Base-by-base conservation (phyloP, 2,888 invertebrate genomes). In the Stegophylla sp. region DNA sequence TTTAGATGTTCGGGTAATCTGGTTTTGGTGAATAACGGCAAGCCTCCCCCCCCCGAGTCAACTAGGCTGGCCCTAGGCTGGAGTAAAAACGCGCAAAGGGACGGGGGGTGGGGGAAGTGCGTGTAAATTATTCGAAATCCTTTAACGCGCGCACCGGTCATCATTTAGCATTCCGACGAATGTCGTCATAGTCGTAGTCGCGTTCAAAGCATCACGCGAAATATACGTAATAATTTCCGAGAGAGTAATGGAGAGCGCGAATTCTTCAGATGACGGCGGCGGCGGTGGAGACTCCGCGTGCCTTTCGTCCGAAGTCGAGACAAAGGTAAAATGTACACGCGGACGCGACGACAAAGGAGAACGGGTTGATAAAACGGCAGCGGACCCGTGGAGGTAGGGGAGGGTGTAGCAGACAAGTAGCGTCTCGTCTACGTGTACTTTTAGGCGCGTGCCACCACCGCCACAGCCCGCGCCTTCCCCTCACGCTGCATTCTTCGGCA, bases 191-290 rank as follows among this genome's bases (percentile, higher is more conserved):
- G n/a, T n/a, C n/a, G n/a, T n/a, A n/a, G n/a, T n/a, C n/a, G n/a
- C n/a, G 67, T 77, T 69, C 13, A 61, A 48, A 77, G 69, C 77
- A n/a, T n/a, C n/a, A 17, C 59, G 17, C 59, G 67, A 61, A 67
- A 77, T 69, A 45, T 45, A n/a, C n/a, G n/a, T n/a, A n/a, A 34
- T 67, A 56, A 69, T 77, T 67, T 56, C 45, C 43, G 77, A 56
- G 77, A 69, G 77, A 77, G 59, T 61, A 77, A 77, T 43, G 77
- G n/a, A n/a, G n/a, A 69, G 23, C 77, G 17, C 28, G 34, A 77
- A 77, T 77, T 77, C 77, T 77, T 77, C 48, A 48, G 77, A 77
- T 69, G 69, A 59, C 69, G 26, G 59, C n/a, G n/a, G n/a, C n/a
- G n/a, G n/a, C n/a, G n/a, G n/a, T n/a, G n/a, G n/a, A n/a, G n/a